phyloP scores from a whole-genome alignment of 2,113 vertebrate genomes.

The Ploceus nigricollis region DNA sequence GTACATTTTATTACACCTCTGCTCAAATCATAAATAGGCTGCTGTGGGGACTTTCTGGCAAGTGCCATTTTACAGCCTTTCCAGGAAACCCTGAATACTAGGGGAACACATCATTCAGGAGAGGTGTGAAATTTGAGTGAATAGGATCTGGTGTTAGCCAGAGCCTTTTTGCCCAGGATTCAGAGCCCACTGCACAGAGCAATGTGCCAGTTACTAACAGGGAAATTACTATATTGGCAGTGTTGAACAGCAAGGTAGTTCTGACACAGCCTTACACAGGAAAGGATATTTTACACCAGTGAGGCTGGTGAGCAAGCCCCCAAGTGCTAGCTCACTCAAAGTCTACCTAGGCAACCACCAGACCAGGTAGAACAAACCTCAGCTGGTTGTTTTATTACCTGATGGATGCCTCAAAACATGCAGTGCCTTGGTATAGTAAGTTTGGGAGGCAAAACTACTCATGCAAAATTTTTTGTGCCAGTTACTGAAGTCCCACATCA shows the following conservation, averaged over 20 bases:
- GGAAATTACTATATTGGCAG: background rate
- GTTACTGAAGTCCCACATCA: background rate
- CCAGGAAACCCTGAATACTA: background rate
- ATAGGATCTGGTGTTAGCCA: constrained; percentile 17
- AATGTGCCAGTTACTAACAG: background rate
- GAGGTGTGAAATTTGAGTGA: constrained; percentile 19
- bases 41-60: constrained; percentile 11
- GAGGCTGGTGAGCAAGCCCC: background rate
- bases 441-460: background rate
- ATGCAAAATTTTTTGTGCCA: background rate
- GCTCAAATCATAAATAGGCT: background rate
- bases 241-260: background rate
- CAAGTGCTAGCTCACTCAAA: background rate
- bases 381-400: background rate
- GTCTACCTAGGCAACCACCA: background rate
- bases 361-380: background rate
- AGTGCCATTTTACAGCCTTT: constrained; percentile 10
- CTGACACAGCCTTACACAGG: background rate
- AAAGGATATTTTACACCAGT: background rate
- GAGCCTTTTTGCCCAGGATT: background rate
- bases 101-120: background rate
- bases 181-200: background rate
- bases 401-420: background rate
- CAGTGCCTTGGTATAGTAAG: background rate
- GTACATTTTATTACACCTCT: constrained; percentile 5